Evolutionary conservation across 2,797 vertebrate species (phyloP).

Genomic region (Parauchenoglanis ngamensis): DNA sequence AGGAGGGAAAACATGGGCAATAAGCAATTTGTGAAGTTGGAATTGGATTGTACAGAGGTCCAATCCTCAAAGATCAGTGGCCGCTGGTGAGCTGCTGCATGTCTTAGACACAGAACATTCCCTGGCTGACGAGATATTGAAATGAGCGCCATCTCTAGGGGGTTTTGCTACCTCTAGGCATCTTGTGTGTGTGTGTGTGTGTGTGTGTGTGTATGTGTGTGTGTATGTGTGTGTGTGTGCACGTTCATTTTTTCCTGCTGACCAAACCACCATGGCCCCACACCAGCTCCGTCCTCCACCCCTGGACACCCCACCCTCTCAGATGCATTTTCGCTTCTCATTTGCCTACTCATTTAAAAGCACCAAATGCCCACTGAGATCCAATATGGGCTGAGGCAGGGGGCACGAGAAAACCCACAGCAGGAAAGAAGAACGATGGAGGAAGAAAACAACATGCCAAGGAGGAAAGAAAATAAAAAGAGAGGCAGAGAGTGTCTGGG

Average conservation of each 20-base stretch:
- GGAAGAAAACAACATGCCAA: slow-evolving; percentile 45
- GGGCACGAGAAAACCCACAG: slow-evolving; percentile 74
- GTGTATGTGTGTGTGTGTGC: slow-evolving; percentile 37
- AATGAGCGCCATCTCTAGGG: slow-evolving; percentile 71
- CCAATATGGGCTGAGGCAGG: slow-evolving; percentile 82
- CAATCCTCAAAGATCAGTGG: slow-evolving; percentile 80
- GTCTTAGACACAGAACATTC: slow-evolving; percentile 66
- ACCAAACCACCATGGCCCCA: slow-evolving; percentile 73
- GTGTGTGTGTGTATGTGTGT: neutral
- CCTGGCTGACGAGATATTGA: slow-evolving; percentile 70
- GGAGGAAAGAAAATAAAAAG: slow-evolving; percentile 51
- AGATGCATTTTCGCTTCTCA: slow-evolving; percentile 69
- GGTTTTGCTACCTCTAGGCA: slow-evolving; percentile 73
- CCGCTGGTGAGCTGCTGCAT: slow-evolving; percentile 66
- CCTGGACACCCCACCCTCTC: slow-evolving; percentile 49
- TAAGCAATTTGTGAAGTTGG: slow-evolving; percentile 75
- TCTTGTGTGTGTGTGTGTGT: slow-evolving; percentile 56
- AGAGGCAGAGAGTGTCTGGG: slow-evolving; percentile 38
- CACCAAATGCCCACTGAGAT: slow-evolving; percentile 82
- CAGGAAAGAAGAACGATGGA: slow-evolving; percentile 71
- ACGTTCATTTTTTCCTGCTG: slow-evolving; percentile 54
- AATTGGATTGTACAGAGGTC: slow-evolving; percentile 77
- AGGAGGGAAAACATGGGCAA: slow-evolving; percentile 63
- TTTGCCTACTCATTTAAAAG: slow-evolving; percentile 84
- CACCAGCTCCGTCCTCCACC: slow-evolving; percentile 56